Percentiles rank a stretch among this genome's conserved stretches.
These are phyloP conservation scores for Athetis lepigone DNA, from an alignment of 2,888 invertebrate genomes.

Conservation along the genomic window DNA sequence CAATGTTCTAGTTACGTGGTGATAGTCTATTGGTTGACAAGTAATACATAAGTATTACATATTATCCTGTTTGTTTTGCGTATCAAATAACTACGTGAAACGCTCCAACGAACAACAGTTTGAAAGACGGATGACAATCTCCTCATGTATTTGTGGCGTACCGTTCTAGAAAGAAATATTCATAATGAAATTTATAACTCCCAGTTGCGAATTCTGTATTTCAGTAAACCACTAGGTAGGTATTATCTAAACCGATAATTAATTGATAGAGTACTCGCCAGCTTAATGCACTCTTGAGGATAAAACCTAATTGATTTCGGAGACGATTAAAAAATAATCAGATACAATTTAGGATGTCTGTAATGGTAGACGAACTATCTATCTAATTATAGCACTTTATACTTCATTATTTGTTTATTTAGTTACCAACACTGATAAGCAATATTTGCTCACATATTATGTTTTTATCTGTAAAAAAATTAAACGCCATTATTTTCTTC, in stretches of 20 bases:
- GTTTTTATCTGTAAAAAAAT: slow-evolving; percentile 17
- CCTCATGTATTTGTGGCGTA: neutral
- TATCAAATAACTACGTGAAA: slow-evolving; percentile 27
- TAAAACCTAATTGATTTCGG: neutral
- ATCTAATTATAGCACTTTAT: slow-evolving; percentile 8
- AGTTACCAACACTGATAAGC: slow-evolving; percentile 19
- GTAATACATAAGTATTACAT: neutral
- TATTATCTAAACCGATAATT: neutral
- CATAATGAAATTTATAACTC: neutral
- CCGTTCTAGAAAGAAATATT: neutral
- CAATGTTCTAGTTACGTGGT: slow-evolving; percentile 10
- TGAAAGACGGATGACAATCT: slow-evolving; percentile 1
- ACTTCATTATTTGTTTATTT: slow-evolving; percentile 1
- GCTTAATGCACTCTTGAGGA: neutral
- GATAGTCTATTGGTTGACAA: slow-evolving; percentile 1
- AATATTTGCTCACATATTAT: slow-evolving; percentile 23
- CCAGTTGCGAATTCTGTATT: neutral
- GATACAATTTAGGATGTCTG: neutral
- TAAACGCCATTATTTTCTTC: slow-evolving; percentile 15
- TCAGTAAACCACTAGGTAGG: neutral
- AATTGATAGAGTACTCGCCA: neutral
- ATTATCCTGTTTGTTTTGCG: slow-evolving; percentile 34
- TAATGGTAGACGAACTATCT: slow-evolving; percentile 4
- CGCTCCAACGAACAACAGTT: slow-evolving; percentile 2
- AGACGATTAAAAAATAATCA: neutral